Evolutionary conservation across 37 sponge, comb jelly and placozoan genomes (phyloP), one percentile per base, ranked within the genome.

Genomic region (Mnemiopsis leidyi): DNA sequence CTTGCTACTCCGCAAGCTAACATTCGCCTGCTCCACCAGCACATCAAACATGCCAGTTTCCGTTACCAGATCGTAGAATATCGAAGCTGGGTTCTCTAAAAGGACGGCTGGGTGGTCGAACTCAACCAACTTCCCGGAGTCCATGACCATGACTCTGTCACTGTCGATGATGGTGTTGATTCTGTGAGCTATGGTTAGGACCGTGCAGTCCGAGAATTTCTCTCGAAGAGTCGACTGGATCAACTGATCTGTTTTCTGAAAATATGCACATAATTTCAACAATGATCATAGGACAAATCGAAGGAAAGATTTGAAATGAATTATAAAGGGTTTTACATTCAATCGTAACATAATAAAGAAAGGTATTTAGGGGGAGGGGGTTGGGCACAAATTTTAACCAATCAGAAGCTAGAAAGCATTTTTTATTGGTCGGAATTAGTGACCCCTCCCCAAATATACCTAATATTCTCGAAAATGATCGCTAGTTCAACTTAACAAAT

Each of bases 161-260:
- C 94, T 90, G 92, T 95, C 95, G 83, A 95, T 95, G 39, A 95
- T 94, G 24, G 95, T 95, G 93, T 95, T 92, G 36, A 95, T 92
- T 20, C 95, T 94, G 48, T 95, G 95, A 38, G 95, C 95, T 24
- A 95, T 93, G 24, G 94, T 94, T 0, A 95, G 92, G 28, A 95
- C 93, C 24, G 95, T 95, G 90, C 94, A 93, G 68, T 95, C 82
- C 13, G 68, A 38, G 76, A 94, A 95, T 31, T 93, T 68, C 32
- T 69, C 83, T 0, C 94, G 94, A 24, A 95, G 93, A 26, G 94
- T 92, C 39, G 77, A 36, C 68, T 95, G 95, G 76, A 95, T 93
- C 69, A 95, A 90, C 31, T 79, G 92, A 82, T 95, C 95, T 26
- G 95, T 95, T 73, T 96, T 96, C 82, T 37, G 68, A 0, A 69